Conservation (phyloP, 2,113 vertebrate species). For the Ancistrus triradiatus region DNA sequence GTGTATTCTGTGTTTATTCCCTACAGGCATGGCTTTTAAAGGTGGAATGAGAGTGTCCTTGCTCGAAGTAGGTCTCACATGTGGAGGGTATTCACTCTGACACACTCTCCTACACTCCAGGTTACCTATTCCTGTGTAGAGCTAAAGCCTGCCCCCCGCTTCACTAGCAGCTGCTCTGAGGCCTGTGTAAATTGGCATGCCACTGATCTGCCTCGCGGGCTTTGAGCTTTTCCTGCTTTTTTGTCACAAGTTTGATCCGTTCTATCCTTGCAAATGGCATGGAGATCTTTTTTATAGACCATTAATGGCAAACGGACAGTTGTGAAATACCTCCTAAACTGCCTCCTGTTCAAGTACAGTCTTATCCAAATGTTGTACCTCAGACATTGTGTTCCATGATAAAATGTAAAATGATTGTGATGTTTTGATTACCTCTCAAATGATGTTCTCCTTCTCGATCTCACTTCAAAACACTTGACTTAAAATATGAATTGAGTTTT, state of each 20-base stretch:
- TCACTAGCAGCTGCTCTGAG: slow-evolving; percentile 32
- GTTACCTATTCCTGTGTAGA: slow-evolving; percentile 30
- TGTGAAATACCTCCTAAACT: no score
- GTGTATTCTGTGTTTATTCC: slow-evolving; percentile 22
- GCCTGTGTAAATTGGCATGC: slow-evolving; percentile 43
- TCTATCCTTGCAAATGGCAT: not conserved
- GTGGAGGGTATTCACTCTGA: slow-evolving; percentile 26
- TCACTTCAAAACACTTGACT: no score
- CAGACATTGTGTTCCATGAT: no score
- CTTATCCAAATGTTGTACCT: no score
- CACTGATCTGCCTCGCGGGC: slow-evolving; percentile 27
- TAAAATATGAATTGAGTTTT: no score
- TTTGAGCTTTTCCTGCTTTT: slow-evolving; percentile 11
- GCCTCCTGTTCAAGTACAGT: no score
- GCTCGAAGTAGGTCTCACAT: slow-evolving; percentile 33
- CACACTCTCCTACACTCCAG: slow-evolving; percentile 8
- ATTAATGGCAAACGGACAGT: no score
- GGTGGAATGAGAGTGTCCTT: slow-evolving; percentile 17
- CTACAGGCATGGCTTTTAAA: slow-evolving; percentile 35
- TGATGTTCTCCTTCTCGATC: no score
- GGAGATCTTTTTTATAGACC: not conserved
- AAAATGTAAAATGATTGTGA: no score
- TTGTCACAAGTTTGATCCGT: slow-evolving; percentile 8
- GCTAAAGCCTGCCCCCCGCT: slow-evolving; percentile 37
- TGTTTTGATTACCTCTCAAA: no score